These are phyloP conservation scores for Syritta pipiens DNA, from an alignment of 2,888 invertebrate genomes.

Conservation along the genomic window DNA sequence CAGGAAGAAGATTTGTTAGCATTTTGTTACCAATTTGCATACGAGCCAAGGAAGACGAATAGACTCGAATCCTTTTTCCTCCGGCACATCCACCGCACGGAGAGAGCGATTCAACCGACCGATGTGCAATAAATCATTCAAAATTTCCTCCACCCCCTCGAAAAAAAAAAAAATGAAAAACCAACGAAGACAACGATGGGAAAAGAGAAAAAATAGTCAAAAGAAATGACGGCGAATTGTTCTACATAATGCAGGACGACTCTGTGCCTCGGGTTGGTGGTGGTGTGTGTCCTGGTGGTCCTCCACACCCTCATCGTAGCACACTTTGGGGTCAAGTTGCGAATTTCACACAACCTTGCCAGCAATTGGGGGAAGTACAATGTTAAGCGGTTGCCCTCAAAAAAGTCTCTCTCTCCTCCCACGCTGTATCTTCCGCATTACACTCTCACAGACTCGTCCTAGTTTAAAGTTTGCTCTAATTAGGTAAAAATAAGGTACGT, in stretches of 20 bases:
- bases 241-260: slow-evolving; percentile 35
- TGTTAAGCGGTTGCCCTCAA: slow-evolving; percentile 41
- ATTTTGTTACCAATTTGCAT: slow-evolving; percentile 65
- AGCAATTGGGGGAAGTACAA: slow-evolving; percentile 55
- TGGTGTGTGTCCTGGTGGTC: slow-evolving; percentile 9
- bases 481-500: slow-evolving; percentile 51
- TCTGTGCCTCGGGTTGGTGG: slow-evolving; percentile 26
- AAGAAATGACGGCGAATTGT: slow-evolving; percentile 15
- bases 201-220: not conserved
- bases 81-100: not conserved
- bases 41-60: slow-evolving; percentile 42
- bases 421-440: slow-evolving; percentile 41
- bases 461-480: slow-evolving; percentile 65
- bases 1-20: slow-evolving; percentile 47
- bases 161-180: not conserved
- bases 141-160: slow-evolving; percentile 29
- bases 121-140: slow-evolving; percentile 62
- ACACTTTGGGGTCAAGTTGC: slow-evolving; percentile 60
- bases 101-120: slow-evolving; percentile 44
- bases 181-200: not conserved
- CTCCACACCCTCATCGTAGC: slow-evolving; percentile 28
- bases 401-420: not conserved
- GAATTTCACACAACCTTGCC: slow-evolving; percentile 61
- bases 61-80: slow-evolving; percentile 15
- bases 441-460: slow-evolving; percentile 50